Conservation (phyloP, 2,888 invertebrate species). For the Lepetodrilus schrolli region DNA sequence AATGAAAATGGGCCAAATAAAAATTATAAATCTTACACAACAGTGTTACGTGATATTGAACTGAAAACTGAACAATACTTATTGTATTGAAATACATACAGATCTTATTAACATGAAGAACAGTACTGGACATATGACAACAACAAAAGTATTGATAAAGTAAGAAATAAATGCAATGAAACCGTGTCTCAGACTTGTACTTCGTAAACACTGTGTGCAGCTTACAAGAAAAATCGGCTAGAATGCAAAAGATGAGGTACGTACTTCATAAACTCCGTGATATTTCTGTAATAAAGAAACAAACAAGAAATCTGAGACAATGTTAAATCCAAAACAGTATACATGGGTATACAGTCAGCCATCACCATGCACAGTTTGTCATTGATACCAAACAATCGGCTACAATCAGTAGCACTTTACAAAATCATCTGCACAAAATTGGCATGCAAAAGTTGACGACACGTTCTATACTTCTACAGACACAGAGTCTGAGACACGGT, state of each 20-base stretch:
- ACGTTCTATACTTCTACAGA: constrained; percentile 4
- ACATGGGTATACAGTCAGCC: too few species aligned
- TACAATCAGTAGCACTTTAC: not conserved
- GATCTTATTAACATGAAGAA: too few species aligned
- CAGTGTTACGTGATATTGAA: constrained; percentile 1
- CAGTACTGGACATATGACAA: not conserved
- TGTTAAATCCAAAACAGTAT: constrained; percentile 13
- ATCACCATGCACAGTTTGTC: constrained; percentile 24
- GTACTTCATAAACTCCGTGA: constrained; percentile 33
- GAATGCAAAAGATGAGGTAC: constrained; percentile 27
- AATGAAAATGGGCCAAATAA: not conserved
- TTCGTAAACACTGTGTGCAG: constrained; percentile 16
- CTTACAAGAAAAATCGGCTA: constrained; percentile 24
- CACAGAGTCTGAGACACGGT: constrained; percentile 25
- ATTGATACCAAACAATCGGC: not conserved
- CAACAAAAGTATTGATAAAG: not conserved
- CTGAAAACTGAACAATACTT: too few species aligned
- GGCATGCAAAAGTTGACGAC: constrained; percentile 27
- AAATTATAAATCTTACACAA: too few species aligned
- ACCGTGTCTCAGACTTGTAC: constrained; percentile 31
- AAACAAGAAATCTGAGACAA: constrained; percentile 31
- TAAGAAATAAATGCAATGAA: not conserved
- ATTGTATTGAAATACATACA: too few species aligned
- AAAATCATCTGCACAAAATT: constrained; percentile 14
- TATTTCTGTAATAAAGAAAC: constrained; percentile 31